phyloP scores from a whole-genome alignment of 2,888 invertebrate species.

The Harpalus rufipes region DNA sequence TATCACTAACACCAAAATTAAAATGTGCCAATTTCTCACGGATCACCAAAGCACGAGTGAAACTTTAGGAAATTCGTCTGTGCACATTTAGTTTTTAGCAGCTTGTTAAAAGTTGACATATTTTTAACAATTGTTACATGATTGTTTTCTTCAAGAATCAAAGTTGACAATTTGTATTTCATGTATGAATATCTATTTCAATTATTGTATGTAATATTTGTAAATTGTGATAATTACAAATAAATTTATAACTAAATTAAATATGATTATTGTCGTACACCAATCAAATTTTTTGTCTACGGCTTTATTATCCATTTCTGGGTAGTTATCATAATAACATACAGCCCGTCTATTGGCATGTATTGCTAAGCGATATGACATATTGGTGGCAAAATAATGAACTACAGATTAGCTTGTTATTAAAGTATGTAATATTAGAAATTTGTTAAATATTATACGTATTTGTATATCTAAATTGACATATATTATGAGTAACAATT shows the following conservation, averaged over 20 bases:
- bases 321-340: no score
- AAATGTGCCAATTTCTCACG: neutral
- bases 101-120: neutral
- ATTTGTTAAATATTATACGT: no score
- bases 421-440: no score
- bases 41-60: neutral
- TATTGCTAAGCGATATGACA: no score
- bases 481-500: no score
- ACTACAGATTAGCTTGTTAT: no score
- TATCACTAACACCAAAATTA: neutral
- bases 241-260: neutral
- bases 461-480: no score
- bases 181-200: slow-evolving; percentile 3
- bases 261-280: no score
- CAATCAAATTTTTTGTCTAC: no score
- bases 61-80: neutral
- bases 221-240: slow-evolving; percentile 7
- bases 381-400: no score
- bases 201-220: slow-evolving; percentile 1
- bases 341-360: no score
- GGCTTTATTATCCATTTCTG: no score
- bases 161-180: neutral
- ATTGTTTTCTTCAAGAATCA: neutral
- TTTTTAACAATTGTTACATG: slow-evolving; percentile 1
- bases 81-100: neutral